These are phyloP conservation scores for Limnephilus lunatus DNA, from an alignment of 2,888 invertebrate species.

Conservation along the genomic window DNA sequence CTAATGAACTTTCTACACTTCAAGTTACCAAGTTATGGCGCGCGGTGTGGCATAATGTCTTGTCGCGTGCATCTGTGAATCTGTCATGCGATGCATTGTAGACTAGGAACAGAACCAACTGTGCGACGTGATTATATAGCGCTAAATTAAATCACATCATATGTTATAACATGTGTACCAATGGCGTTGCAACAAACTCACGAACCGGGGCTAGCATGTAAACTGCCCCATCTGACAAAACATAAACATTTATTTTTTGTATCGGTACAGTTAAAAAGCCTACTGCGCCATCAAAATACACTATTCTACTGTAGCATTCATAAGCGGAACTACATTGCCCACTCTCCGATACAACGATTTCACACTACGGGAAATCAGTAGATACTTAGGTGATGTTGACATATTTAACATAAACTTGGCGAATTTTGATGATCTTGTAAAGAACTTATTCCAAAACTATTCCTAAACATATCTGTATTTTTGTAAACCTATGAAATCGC, in stretches of 20 bases:
- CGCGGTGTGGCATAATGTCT: not conserved
- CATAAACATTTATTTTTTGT: not conserved
- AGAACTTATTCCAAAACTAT: too few species aligned
- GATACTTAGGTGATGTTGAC: too few species aligned
- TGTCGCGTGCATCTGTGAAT: not conserved
- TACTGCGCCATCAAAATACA: too few species aligned
- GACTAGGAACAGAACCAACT: not conserved
- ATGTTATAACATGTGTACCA: not conserved
- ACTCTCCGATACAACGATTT: too few species aligned
- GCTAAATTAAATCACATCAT: not conserved
- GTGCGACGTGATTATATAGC: not conserved
- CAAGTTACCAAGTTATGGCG: not conserved
- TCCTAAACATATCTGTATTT: too few species aligned
- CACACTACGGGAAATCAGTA: too few species aligned
- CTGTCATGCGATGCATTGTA: slow-evolving; percentile 7
- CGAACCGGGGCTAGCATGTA: not conserved
- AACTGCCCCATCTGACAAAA: not conserved
- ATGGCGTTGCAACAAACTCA: not conserved
- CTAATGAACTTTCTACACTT: not conserved
- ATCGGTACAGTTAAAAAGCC: too few species aligned
- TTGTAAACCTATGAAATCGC: too few species aligned
- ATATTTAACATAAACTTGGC: too few species aligned
- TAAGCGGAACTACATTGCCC: too few species aligned
- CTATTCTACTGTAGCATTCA: too few species aligned
- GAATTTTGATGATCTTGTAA: too few species aligned